Percentiles rank a stretch among this genome's conserved stretches.
Evolutionary conservation across 2,888 invertebrate genomes (phyloP).

Genomic region (Deilephila porcellus): DNA sequence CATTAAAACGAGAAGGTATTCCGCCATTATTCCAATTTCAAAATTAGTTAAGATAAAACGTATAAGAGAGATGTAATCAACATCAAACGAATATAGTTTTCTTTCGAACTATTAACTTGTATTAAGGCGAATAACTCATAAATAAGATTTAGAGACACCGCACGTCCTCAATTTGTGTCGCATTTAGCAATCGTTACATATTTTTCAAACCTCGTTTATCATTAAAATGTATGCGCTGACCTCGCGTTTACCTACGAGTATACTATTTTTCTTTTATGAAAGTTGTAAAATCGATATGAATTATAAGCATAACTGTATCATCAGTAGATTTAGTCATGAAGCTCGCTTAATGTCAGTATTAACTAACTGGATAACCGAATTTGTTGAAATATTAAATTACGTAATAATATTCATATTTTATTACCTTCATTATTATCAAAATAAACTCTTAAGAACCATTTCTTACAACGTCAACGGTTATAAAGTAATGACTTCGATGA

Average conservation of each 20-base stretch:
- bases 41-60: constrained; percentile 58
- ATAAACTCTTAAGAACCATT: background rate
- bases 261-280: constrained; percentile 51
- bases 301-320: constrained; percentile 23
- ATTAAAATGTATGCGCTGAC: constrained; percentile 69
- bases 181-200: constrained; percentile 72
- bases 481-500: constrained; percentile 5
- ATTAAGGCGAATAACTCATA: constrained; percentile 75
- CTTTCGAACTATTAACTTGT: constrained; percentile 71
- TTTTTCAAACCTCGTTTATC: constrained; percentile 75
- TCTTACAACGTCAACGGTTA: background rate
- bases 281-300: constrained; percentile 23
- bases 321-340: constrained; percentile 6
- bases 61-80: constrained; percentile 73
- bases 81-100: constrained; percentile 73
- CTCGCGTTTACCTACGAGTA: constrained; percentile 54
- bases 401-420: constrained; percentile 23
- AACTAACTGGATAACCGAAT: background rate
- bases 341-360: background rate
- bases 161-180: constrained; percentile 77
- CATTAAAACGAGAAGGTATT: constrained; percentile 65
- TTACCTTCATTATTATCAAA: background rate
- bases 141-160: constrained; percentile 69
- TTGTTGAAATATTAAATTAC: constrained; percentile 17
- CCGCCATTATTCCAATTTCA: constrained; percentile 55